A percentile compares a stretch with the other conserved stretches of the same genome.
phyloP scores from a whole-genome alignment of 2,113 vertebrate species.

The Caracal caracal region DNA sequence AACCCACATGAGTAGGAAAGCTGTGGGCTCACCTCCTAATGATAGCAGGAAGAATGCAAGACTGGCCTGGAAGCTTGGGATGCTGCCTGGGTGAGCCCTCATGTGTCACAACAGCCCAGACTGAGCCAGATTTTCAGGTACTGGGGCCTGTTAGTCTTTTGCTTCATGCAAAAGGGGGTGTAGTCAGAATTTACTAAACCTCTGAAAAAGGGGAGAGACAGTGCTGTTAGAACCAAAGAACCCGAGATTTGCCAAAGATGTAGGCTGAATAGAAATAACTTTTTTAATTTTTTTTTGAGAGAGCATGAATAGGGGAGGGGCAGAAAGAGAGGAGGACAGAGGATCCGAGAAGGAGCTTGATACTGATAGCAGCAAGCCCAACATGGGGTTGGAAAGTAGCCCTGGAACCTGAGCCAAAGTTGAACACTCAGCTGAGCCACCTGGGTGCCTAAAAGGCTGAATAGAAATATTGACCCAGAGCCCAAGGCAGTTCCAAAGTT shows the following conservation, averaged over 20 bases:
- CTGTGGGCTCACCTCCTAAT: not conserved
- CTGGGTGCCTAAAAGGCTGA: not conserved
- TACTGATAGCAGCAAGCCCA: no score
- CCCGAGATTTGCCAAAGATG: not conserved
- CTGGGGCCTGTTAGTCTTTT: not conserved
- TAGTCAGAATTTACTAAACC: not conserved
- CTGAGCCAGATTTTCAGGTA: not conserved
- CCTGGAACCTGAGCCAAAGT: no score
- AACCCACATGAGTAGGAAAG: not conserved
- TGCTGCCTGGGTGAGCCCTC: fast-evolving
- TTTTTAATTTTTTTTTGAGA: no score
- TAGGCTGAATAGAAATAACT: not conserved
- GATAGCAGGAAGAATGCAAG: not conserved
- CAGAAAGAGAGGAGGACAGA: no score
- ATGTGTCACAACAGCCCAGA: not conserved
- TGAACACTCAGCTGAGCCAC: no score
- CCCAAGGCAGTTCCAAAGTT: not conserved
- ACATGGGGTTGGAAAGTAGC: no score
- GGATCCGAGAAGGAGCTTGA: no score
- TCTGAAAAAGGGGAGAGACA: not conserved
- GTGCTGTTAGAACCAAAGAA: not conserved
- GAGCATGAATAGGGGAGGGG: no score
- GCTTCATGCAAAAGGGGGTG: not conserved
- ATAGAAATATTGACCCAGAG: not conserved
- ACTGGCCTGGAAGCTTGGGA: no score